These are phyloP conservation scores for Opisthocomus hoazin DNA, from an alignment of 2,113 vertebrate genomes.

Conservation along the genomic window DNA sequence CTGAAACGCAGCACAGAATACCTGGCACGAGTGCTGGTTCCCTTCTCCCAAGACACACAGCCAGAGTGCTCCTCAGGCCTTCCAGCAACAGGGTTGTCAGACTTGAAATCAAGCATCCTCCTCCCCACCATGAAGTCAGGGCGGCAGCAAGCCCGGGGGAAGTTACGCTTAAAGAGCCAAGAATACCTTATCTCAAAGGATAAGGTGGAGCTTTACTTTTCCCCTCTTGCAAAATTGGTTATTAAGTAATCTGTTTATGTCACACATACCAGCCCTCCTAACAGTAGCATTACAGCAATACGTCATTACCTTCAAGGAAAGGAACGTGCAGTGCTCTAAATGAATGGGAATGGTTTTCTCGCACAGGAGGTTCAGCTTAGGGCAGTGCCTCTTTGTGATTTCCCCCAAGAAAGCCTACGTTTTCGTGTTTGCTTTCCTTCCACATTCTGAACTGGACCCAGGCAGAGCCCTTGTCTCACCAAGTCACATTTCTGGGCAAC, in stretches of 20 bases:
- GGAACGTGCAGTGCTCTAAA: conserved; percentile 16
- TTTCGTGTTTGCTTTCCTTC: neutral
- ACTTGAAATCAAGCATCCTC: neutral
- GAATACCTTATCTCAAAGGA: conserved; percentile 75
- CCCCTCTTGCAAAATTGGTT: conserved; percentile 68
- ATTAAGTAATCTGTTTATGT: conserved; percentile 73
- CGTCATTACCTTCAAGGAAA: conserved; percentile 34
- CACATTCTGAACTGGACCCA: neutral
- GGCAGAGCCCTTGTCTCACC: neutral
- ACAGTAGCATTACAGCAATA: neutral
- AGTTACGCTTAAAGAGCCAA: conserved; percentile 59
- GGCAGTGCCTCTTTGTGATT: neutral
- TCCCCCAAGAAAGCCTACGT: neutral
- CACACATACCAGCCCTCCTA: conserved; percentile 47
- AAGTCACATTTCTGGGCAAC: neutral
- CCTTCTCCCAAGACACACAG: neutral
- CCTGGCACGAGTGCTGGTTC: neutral
- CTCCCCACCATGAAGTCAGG: neutral
- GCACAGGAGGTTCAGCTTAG: neutral
- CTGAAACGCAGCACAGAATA: neutral
- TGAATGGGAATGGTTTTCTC: neutral
- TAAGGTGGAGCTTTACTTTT: conserved; percentile 75
- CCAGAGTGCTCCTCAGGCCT: rapidly evolving
- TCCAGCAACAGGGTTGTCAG: neutral
- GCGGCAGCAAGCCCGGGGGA: conserved; percentile 11